A percentile compares a stretch with the other conserved stretches of the same genome.
Evolutionary conservation across 2,797 vertebrate species (phyloP).

Genomic region (Lepidocolaptes lacrymiger): DNA sequence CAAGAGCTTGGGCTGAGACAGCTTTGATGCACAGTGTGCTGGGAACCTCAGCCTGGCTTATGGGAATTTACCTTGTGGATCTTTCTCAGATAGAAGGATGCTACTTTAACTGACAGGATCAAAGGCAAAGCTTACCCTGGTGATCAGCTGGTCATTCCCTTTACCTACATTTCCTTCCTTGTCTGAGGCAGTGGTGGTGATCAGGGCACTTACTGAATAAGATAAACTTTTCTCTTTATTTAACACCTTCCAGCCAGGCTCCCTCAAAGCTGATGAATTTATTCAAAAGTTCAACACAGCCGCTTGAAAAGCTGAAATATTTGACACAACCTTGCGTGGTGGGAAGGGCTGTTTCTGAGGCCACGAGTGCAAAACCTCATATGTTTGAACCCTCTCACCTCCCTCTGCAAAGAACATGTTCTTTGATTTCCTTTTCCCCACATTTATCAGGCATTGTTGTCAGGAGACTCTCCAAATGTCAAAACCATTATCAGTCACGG

Average conservation of each 20-base stretch:
- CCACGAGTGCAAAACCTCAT: neutral
- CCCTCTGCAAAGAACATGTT: neutral
- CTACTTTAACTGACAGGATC: neutral
- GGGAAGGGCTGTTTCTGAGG: neutral
- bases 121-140: neutral
- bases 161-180: neutral
- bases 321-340: accelerated
- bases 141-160: neutral
- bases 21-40: neutral
- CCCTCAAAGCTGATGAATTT: neutral
- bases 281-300: accelerated
- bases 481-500: constrained; percentile 65
- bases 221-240: neutral
- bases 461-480: constrained; percentile 69
- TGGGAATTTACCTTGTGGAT: neutral
- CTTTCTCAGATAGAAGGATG: neutral
- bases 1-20: neutral
- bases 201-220: neutral
- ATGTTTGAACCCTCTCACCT: neutral
- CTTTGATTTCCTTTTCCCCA: constrained; percentile 20
- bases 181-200: neutral
- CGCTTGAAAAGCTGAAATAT: neutral
- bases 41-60: neutral
- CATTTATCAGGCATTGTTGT: constrained; percentile 2
- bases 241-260: neutral